Evolutionary conservation across 2,113 vertebrate species (phyloP), one percentile per base, ranked within the genome.

Genomic region (Podarcis muralis): DNA sequence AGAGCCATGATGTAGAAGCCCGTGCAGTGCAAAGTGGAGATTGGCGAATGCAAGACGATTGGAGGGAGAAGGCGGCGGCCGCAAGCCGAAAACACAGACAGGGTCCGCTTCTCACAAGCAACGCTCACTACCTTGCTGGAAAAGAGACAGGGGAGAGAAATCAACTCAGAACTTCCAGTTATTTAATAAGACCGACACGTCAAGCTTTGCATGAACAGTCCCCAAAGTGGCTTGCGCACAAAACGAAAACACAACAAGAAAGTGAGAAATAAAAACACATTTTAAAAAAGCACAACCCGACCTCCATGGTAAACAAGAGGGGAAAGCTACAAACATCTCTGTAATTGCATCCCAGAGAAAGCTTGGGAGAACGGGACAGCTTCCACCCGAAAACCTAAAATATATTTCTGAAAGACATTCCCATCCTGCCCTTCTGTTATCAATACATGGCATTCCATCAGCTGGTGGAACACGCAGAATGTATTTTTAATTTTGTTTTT

Each of bases 31-130:
- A 99, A 95, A 2, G 98, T 97, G 2, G 98, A 99, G 88, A 98
- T 96, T 0, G 98, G 98, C 0, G 98, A 98, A 1, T 98, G 96
- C 92, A 99, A 90, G 86, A 99, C 95, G 91, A 99, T 98, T 87
- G 98, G 97, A 8, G 98, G 98, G 53, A 99, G 98, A 16, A 99
- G 97, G 88, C 99, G 97, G 89, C 98, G 98, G 79, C 99, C 99
- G 88, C 97, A 98, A 66, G 97, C 95, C 57, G 98, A 99, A 95
- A 99, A 99, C 68, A 99, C 98, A 0, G 98, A 99, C 89, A 99
- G 20, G 13, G 97, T 98, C 94, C 98, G 95, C 96, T 99, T 99
- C 91, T 98, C 98, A 84, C 98, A 99, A 81, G 98, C 98, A 1
- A 98, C 98, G 0, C 98, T 98, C 0, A 99, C 96, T 83, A 99